These are phyloP conservation scores for Coracias cyanogaster DNA, from an alignment of 2,797 vertebrate genomes.

Conservation along the genomic window DNA sequence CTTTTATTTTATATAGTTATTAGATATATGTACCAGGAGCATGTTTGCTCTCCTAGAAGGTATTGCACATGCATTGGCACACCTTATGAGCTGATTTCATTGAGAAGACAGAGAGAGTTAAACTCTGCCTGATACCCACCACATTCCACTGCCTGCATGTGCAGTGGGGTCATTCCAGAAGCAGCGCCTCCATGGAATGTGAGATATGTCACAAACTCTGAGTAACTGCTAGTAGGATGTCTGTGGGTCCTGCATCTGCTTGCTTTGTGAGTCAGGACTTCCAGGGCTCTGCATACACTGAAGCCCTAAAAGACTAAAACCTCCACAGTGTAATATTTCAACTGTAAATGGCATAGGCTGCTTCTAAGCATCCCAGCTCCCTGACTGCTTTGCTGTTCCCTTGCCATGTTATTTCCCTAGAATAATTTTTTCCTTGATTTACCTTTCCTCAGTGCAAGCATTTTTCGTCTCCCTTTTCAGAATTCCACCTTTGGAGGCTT, in stretches of 20 bases:
- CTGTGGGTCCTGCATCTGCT: not conserved
- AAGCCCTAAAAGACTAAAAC: not conserved
- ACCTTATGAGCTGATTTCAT: not conserved
- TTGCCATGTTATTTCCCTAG: not conserved
- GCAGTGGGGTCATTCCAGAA: slow-evolving; percentile 31
- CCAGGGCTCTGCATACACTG: not conserved
- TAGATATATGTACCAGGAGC: not conserved
- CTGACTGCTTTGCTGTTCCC: not conserved
- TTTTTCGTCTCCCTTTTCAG: not conserved
- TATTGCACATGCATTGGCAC: not conserved
- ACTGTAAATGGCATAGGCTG: not conserved
- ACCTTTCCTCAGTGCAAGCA: not conserved
- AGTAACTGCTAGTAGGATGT: not conserved
- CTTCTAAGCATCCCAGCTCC: not conserved
- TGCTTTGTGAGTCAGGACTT: not conserved
- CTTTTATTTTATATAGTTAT: not conserved
- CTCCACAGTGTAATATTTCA: not conserved
- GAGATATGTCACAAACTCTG: not conserved
- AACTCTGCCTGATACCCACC: slow-evolving; percentile 29
- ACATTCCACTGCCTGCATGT: slow-evolving; percentile 39
- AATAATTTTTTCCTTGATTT: not conserved
- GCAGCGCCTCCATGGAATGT: not conserved
- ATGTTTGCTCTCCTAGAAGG: not conserved
- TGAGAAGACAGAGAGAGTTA: slow-evolving; percentile 36
- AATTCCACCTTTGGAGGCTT: not conserved